These are phyloP conservation scores for Rhodinocichla rosea DNA, from an alignment of 2,113 vertebrate species.

Conservation along the genomic window DNA sequence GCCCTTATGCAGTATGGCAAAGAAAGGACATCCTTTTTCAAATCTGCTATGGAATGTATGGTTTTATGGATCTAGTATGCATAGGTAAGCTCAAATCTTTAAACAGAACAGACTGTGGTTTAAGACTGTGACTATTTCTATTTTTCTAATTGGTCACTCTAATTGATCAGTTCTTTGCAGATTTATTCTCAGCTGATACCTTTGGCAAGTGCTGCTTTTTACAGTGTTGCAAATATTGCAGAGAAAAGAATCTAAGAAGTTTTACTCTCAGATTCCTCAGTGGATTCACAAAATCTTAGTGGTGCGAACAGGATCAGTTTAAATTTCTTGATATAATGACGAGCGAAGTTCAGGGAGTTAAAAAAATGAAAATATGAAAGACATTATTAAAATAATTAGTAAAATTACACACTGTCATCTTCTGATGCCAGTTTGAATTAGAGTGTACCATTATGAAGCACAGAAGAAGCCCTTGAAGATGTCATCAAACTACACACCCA, in stretches of 20 bases:
- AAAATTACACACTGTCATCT: neutral
- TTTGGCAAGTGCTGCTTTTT: neutral
- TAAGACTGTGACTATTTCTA: constrained; percentile 36
- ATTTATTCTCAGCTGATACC: constrained; percentile 3
- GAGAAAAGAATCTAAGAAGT: neutral
- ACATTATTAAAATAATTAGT: neutral
- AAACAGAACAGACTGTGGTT: constrained; percentile 44
- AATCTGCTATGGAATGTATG: constrained; percentile 97
- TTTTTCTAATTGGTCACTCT: constrained; percentile 41
- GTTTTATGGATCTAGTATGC: constrained; percentile 97
- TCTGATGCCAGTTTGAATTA: neutral
- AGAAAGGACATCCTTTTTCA: constrained; percentile 94
- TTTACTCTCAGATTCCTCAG: neutral
- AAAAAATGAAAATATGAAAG: neutral
- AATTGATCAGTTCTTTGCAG: constrained; percentile 35
- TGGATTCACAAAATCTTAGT: neutral
- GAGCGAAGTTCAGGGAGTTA: neutral
- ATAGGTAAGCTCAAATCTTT: constrained; percentile 83
- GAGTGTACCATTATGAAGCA: neutral
- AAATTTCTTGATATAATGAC: neutral
- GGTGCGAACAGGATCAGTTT: neutral
- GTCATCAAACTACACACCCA: neutral
- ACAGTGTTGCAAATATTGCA: neutral
- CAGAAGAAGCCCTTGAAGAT: neutral
- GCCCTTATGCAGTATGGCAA: constrained; percentile 91